Conservation (phyloP, 2,113 vertebrate genomes). For the Chlamydotis undulata region DNA sequence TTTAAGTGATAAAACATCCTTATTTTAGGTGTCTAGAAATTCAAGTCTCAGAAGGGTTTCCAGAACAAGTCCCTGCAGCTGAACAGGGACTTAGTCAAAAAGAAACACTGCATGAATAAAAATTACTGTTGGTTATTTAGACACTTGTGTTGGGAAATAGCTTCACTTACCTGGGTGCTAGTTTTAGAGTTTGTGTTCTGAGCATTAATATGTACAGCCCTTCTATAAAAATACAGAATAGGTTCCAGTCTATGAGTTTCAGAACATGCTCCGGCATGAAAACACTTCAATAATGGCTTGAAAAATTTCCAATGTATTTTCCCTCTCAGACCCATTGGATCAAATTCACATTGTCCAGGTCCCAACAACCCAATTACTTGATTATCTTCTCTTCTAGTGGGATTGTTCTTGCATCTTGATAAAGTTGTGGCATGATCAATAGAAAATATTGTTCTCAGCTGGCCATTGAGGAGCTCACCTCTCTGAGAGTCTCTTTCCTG, state of each 20-base stretch:
- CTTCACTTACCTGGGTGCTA: not conserved
- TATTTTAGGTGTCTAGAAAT: not conserved
- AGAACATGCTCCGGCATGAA: not conserved
- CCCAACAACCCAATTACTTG: not conserved
- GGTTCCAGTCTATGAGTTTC: not conserved
- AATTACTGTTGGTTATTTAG: not conserved
- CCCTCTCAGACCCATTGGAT: not conserved
- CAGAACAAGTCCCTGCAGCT: not conserved
- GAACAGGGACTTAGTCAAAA: not conserved
- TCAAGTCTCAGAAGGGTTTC: not conserved
- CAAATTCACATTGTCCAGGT: not conserved
- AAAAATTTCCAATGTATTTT: not conserved
- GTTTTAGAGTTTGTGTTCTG: not conserved
- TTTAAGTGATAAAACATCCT: not conserved
- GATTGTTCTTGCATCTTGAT: not conserved
- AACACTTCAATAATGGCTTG: not conserved
- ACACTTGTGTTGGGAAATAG: not conserved
- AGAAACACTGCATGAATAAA: not conserved
- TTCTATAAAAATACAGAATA: not conserved
- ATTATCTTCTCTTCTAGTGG: not conserved
- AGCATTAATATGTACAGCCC: not conserved
- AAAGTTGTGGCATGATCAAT: not conserved
- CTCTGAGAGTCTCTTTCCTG: not conserved
- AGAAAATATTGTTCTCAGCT: not conserved
- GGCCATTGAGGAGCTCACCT: not conserved